Base-by-base conservation (phyloP, 2,888 invertebrate genomes). In the Agonopterix alstromeriana region DNA sequence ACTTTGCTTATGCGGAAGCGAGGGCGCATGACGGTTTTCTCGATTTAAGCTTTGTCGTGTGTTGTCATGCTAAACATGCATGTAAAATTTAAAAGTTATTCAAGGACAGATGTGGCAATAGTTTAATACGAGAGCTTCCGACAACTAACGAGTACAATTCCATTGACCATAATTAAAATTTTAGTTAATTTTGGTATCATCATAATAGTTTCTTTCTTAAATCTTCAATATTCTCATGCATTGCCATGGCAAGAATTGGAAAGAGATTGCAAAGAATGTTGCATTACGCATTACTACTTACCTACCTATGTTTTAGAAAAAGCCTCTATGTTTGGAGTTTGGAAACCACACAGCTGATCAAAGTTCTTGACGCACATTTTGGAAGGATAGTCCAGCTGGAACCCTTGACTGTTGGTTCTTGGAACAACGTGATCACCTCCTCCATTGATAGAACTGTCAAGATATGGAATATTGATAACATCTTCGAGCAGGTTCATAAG, bases 391-490 rank as follows among this genome's bases (percentile, higher is more conserved):
- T 99, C 49, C 96, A 97, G 61, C 82, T 99, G 50, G 95, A 95
- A 60, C 93, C 97, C 0, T 84, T 98, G 40, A 96, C 95, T 0
- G 92, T 96, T 10, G 96, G 95, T 0, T 93, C 94, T 55, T 97
- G 97, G 97, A 97, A 97, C 75, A 96, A 95, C 74, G 94, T 98
- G 4, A 97, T 99, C 45, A 98, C 99, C 0, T 98, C 98, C 0
- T 98, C 98, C 0, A 98, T 99, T 45, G 99, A 99, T 79, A 92
- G 98, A 52, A 97, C 98, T 0, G 98, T 99, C 7, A 99, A 99
- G 90, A 97, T 98, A 3, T 99, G 99, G 99, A 99, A 99, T 76
- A 97, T 99, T 49, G 98, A 98, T 77, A 99, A 99, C 76, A 98
- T 99, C 57, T 97, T 98, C 68, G 98, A 99, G 72, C 97, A 98